Conservation (phyloP, 2,113 vertebrate genomes). For the Spizaetus ornatus region DNA sequence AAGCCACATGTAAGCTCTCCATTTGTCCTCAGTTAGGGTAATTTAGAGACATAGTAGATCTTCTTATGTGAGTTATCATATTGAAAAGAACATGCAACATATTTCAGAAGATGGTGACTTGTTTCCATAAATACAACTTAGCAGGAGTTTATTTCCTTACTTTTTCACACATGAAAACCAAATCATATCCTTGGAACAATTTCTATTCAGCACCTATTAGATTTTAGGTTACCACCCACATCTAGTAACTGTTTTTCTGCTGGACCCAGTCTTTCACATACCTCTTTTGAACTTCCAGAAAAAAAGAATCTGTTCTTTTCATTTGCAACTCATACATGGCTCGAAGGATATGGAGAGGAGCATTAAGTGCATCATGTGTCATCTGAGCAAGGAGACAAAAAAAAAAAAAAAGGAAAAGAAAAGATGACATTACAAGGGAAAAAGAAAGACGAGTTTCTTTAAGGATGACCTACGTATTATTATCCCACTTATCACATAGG, state of each 20-base stretch:
- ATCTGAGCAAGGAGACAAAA: conserved; percentile 73
- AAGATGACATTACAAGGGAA: neutral
- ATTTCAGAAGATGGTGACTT: neutral
- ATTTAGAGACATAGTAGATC: neutral
- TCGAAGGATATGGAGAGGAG: conserved; percentile 90
- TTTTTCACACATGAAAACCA: neutral
- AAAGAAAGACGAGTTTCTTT: neutral
- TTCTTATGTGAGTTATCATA: neutral
- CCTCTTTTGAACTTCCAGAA: conserved; percentile 95
- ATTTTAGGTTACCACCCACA: neutral
- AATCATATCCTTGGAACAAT: neutral
- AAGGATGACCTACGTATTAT: neutral
- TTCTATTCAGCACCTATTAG: neutral
- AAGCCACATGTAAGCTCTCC: neutral
- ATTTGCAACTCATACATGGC: conserved; percentile 96
- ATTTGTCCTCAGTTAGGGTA: neutral
- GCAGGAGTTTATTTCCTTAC: neutral
- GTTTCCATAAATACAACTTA: neutral
- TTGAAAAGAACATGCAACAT: neutral
- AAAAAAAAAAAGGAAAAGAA: neutral
- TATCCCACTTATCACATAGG: neutral
- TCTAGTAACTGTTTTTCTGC: neutral
- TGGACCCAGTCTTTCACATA: conserved; percentile 31
- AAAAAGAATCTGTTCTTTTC: conserved; percentile 94
- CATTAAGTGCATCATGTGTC: conserved; percentile 93